A percentile compares a stretch with the other conserved stretches of the same genome.
These are phyloP conservation scores for Drosophila persimilis DNA, from an alignment of 1,140 invertebrate species.

Conservation along the genomic window DNA sequence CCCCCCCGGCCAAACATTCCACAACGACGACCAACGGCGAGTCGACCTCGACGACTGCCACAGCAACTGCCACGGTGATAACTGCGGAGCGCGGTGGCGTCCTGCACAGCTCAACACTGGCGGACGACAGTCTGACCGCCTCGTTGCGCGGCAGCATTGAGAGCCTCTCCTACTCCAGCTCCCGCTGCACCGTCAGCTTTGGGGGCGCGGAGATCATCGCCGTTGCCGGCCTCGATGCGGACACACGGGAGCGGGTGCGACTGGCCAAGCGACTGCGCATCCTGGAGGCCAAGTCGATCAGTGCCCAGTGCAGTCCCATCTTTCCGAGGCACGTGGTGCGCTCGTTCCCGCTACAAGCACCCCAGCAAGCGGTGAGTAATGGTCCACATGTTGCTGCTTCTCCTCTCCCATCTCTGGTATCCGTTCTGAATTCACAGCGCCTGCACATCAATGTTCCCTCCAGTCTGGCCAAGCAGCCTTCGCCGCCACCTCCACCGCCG, in stretches of 20 bases:
- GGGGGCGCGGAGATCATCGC: constrained; percentile 73
- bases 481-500: constrained; percentile 20
- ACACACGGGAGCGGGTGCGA: constrained; percentile 56
- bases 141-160: constrained; percentile 76
- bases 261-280: constrained; percentile 70
- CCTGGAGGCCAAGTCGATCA: constrained; percentile 80
- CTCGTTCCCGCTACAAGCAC: constrained; percentile 51
- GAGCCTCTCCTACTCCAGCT: constrained; percentile 77
- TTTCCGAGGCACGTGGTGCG: constrained; percentile 71
- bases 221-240: constrained; percentile 40
- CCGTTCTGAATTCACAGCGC: constrained; percentile 32
- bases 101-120: constrained; percentile 73
- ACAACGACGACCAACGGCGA: constrained; percentile 69
- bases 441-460: constrained; percentile 71
- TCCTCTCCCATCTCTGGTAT: too few relatives aligned
- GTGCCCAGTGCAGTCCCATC: constrained; percentile 80
- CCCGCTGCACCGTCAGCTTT: constrained; percentile 76
- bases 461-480: constrained; percentile 55
- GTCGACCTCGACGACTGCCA: constrained; percentile 61
- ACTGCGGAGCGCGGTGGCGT: constrained; percentile 21
- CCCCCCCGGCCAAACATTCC: constrained; percentile 58
- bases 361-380: constrained; percentile 65
- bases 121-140: constrained; percentile 75
- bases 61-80: constrained; percentile 60
- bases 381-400: not conserved